Conservation (phyloP, 2,888 invertebrate genomes). For the Nomada goodeniana region DNA sequence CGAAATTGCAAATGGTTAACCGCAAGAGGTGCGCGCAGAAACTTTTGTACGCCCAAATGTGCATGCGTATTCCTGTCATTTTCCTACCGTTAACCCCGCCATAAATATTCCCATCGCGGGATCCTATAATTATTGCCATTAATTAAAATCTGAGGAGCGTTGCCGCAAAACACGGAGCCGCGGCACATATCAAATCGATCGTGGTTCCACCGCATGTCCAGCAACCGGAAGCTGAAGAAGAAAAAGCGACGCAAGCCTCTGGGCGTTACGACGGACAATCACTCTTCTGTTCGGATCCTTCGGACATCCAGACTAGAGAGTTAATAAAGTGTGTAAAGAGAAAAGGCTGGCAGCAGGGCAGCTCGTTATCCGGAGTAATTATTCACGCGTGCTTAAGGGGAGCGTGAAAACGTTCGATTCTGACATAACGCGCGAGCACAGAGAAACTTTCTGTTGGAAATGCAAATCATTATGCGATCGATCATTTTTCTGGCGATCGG, state of each 20-base stretch:
- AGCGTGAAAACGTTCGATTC: constrained; percentile 54
- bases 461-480: neutral
- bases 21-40: too few species aligned
- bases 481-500: too few species aligned
- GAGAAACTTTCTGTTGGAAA: neutral
- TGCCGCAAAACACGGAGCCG: neutral
- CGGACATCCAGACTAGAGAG: constrained; percentile 71
- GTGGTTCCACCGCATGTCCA: constrained; percentile 13
- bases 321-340: constrained; percentile 80
- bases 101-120: too few species aligned
- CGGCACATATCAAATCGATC: constrained; percentile 21
- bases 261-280: constrained; percentile 62
- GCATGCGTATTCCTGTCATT: too few species aligned
- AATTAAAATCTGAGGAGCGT: too few species aligned
- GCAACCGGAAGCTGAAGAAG: constrained; percentile 21
- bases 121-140: too few species aligned
- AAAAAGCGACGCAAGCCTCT: constrained; percentile 28
- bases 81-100: too few species aligned
- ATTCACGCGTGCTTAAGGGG: constrained; percentile 75
- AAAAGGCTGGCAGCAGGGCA: constrained; percentile 74
- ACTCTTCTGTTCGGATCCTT: constrained; percentile 74
- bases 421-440: neutral
- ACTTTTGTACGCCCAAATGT: too few species aligned
- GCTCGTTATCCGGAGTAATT: constrained; percentile 75
- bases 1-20: too few species aligned